Base-by-base conservation (phyloP, 53 echinoderm and acorn worm genomes). In the Actinopyga echinites region DNA sequence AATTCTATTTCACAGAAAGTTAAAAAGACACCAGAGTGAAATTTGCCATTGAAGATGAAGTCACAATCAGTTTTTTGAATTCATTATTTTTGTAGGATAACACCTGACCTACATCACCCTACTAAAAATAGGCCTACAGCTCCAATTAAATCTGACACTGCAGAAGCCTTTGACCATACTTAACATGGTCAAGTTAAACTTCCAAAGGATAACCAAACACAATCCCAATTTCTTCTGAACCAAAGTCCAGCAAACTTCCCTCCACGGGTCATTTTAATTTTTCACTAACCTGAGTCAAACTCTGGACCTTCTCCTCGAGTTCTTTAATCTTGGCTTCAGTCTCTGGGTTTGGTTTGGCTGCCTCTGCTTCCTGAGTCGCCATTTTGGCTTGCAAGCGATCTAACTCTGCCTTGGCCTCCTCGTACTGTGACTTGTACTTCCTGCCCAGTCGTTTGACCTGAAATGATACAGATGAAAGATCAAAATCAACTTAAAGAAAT, bases 401-500 rank as follows among this genome's bases (percentile, higher is more conserved):
- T 4, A 90, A 28, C 29, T 96, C 91, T 44, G 85, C 84, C 79
- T 96, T 91, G n/a, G 92, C 85, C 57, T 99, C 99, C 63, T 99
- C 99, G 57, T 40, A 99, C 69, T 99, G 99, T 0, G 94, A 86
- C 74, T 99, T 99, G 85, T 99, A 99, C 6, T 92, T 90, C 6
- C 99, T 87, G 25, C 94, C 99, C 12, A 99, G 92, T 67, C 94
- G 94, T 89, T 92, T 99, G 44, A 97, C 94, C 97, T 97, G 54
- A 12, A 36, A 65, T 20, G 32, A 66, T 33, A 68, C 7, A 44
- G 11, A 13, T 9, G 44, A 37, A 37, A 37, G 3, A 3, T 5
- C 4, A 37, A 44, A 44, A 44, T 44, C 44, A 49, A 49, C 2
- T 17, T 0, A 49, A 49, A 1, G 0, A 13, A 49, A 15, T 49